These are phyloP conservation scores for Synanthedon vespiformis DNA, from an alignment of 2,888 invertebrate genomes.

Conservation along the genomic window DNA sequence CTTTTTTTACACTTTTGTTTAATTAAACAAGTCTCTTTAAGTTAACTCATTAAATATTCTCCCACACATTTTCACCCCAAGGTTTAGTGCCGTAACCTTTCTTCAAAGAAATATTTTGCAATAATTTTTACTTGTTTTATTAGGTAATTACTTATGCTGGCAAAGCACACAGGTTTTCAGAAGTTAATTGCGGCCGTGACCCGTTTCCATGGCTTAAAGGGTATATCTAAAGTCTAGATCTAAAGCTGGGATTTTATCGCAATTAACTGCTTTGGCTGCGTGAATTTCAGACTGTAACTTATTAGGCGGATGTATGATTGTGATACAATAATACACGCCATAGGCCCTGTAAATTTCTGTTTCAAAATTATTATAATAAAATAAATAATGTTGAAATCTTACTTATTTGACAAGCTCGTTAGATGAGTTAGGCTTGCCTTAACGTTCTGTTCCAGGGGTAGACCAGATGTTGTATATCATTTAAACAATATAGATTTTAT, in stretches of 20 bases:
- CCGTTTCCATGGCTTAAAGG: conserved; percentile 36
- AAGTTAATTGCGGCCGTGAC: conserved; percentile 37
- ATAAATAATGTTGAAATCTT: no score
- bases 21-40: no score
- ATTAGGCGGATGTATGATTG: no score
- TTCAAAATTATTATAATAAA: no score
- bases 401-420: no score
- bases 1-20: no score
- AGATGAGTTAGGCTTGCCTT: no score
- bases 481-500: conserved; percentile 6
- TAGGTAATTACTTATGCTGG: conserved; percentile 8
- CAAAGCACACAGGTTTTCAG: conserved; percentile 6
- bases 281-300: no score
- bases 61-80: conserved; percentile 2
- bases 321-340: no score
- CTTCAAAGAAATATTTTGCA: conserved; percentile 16
- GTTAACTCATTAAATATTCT: conserved; percentile 1
- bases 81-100: conserved; percentile 14
- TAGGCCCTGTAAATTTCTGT: no score
- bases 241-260: conserved; percentile 38
- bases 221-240: conserved; percentile 44
- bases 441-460: no score
- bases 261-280: conserved; percentile 17
- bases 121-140: conserved; percentile 13
- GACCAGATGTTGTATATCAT: no score